phyloP scores from a whole-genome alignment of 1,140 invertebrate genomes.

The Drosophila rufa region DNA sequence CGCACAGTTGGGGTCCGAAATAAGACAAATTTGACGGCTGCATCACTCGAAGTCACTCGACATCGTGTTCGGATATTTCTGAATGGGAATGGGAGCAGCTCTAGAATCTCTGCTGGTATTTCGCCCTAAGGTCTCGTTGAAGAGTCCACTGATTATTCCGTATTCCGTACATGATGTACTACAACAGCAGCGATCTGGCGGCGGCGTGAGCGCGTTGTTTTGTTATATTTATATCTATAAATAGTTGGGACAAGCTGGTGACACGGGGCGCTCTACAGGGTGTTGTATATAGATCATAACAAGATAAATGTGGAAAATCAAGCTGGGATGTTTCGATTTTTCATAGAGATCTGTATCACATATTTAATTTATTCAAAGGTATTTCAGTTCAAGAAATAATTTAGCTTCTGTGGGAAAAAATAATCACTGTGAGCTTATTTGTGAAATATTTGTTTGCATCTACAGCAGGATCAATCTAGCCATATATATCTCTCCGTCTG shows the following conservation, averaged over 20 bases:
- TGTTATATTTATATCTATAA: constrained; percentile 65
- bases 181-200: constrained; percentile 8
- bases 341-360: neutral
- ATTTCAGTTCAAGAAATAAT: no score
- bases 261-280: constrained; percentile 52
- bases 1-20: constrained; percentile 58
- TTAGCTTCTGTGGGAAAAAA: neutral
- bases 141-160: constrained; percentile 17
- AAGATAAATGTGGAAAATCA: neutral
- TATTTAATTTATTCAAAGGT: no score
- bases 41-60: constrained; percentile 56
- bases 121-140: constrained; percentile 59
- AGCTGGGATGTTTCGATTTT: neutral
- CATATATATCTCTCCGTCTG: no score
- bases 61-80: constrained; percentile 59
- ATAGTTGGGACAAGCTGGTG: constrained; percentile 61
- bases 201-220: constrained; percentile 68
- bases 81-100: constrained; percentile 68
- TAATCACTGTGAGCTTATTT: neutral
- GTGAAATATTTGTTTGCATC: neutral
- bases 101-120: constrained; percentile 50
- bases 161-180: constrained; percentile 50
- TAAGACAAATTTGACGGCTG: constrained; percentile 67
- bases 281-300: constrained; percentile 23
- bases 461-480: no score